A percentile compares a stretch with the other conserved stretches of the same genome.
Evolutionary conservation across 2,888 invertebrate species (phyloP).

Genomic region (Charanyca ferruginea): DNA sequence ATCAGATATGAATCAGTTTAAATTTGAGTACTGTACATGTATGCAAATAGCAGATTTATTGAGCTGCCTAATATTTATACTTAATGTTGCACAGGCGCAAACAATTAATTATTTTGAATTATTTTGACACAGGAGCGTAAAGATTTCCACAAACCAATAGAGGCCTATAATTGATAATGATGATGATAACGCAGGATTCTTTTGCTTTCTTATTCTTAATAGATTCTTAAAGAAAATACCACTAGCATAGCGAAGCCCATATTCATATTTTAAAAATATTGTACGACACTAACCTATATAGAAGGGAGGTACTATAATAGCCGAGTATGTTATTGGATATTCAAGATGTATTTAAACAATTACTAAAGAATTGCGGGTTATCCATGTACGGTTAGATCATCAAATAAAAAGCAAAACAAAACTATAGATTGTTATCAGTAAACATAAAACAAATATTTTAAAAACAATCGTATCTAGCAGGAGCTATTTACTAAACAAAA

Average conservation of each 20-base stretch:
- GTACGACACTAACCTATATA: neutral
- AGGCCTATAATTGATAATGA: too few species aligned
- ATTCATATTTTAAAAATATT: too few species aligned
- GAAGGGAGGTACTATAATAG: too few species aligned
- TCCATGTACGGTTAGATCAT: too few species aligned
- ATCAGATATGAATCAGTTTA: conserved; percentile 57
- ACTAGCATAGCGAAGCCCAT: too few species aligned
- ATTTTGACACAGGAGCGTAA: too few species aligned
- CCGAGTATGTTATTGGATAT: neutral
- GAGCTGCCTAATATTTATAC: conserved; percentile 6
- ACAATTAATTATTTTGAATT: too few species aligned
- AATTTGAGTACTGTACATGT: conserved; percentile 16
- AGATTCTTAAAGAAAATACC: neutral
- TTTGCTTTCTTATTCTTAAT: too few species aligned
- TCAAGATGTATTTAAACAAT: too few species aligned
- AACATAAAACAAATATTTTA: neutral
- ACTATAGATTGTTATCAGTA: neutral
- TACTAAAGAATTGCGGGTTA: too few species aligned
- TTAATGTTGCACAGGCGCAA: neutral
- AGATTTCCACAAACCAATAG: too few species aligned
- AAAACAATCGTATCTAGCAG: conserved; percentile 10
- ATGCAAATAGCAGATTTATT: conserved; percentile 11
- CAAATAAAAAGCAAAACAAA: neutral
- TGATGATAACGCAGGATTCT: too few species aligned
- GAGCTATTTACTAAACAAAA: conserved; percentile 1